Evolutionary conservation across 2,113 vertebrate genomes (phyloP), one percentile per base, ranked within the genome.

Genomic region (Poicephalus gulielmi): DNA sequence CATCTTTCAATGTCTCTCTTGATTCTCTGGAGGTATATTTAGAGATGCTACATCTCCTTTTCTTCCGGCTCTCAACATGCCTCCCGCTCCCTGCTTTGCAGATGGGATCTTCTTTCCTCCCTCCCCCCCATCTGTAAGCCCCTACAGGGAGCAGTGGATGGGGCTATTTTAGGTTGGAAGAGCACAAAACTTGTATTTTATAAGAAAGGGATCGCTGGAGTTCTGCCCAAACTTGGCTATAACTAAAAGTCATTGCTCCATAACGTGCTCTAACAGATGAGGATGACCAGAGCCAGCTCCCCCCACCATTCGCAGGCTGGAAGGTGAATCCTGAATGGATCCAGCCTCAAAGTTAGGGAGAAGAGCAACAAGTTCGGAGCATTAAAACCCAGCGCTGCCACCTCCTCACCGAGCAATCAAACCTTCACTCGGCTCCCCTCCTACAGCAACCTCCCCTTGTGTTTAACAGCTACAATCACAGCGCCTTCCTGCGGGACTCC

Each of bases 21-120:
- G 98, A 98, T 96, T 98, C 98, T 98, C 98, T 97, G 97, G 98
- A 98, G 98, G 98, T 98, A 97, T 87, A 97, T 97, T 98, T 97
- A 96, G 97, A 98, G 97, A 98, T 94, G 97, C 97, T 96, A 67
- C 96, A 87, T 96, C 97, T 96, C 97, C 95, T 93, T 95, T 94
- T 97, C 97, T 98, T 98, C 98, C 97, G 97, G 98, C 98, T 97
- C 97, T 98, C 97, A 97, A 50, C 35, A 35, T 85, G 96, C 95
- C 96, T 70, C 87, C 35, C 79, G 6, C 66, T 47, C 90, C 95
- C 83, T 3, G 93, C 94, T 57, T 43, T 57, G 92, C 98, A 98
- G 98, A 96, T 98, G 97, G 98, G 98, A 95, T 84, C 93, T 64
- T 89, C 86, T 66, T 53, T 52, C 84, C 71, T 63, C 37, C 68